phyloP scores from a whole-genome alignment of 2,113 vertebrate genomes.

The Amphiprion percula region DNA sequence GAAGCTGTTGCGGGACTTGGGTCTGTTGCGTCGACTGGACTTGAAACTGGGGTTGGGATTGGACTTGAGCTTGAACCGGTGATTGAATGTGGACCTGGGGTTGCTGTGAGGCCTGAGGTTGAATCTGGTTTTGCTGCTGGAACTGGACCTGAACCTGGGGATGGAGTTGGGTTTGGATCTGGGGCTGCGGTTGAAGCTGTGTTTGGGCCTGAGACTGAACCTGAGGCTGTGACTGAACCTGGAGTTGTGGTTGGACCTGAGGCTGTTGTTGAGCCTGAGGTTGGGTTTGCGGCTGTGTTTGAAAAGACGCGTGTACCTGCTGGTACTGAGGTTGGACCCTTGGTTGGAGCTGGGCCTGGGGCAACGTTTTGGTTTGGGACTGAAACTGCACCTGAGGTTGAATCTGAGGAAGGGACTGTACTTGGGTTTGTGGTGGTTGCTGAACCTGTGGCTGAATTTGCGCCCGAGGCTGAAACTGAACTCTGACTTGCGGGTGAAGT shows the following conservation, averaged over 20 bases:
- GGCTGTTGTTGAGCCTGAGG: slow-evolving; percentile 79
- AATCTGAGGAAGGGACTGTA: slow-evolving; percentile 67
- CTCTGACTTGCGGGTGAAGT: slow-evolving; percentile 76
- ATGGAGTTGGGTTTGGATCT: slow-evolving; percentile 70
- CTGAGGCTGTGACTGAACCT: slow-evolving; percentile 46
- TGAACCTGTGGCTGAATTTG: slow-evolving; percentile 77
- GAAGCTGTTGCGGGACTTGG: slow-evolving; percentile 81
- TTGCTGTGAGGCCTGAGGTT: slow-evolving; percentile 76
- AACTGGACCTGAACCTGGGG: slow-evolving; percentile 81
- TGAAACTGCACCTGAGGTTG: slow-evolving; percentile 73
- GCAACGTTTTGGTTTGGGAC: slow-evolving; percentile 39
- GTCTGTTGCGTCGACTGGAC: slow-evolving; percentile 80
- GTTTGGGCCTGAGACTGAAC: slow-evolving; percentile 58
- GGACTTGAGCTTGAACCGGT: slow-evolving; percentile 74
- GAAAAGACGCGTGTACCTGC: slow-evolving; percentile 67
- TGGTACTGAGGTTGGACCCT: slow-evolving; percentile 69
- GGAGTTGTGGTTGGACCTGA: slow-evolving; percentile 71
- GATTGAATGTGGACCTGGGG: slow-evolving; percentile 67
- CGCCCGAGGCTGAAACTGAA: slow-evolving; percentile 80
- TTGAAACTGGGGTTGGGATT: slow-evolving; percentile 75
- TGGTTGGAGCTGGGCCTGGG: slow-evolving; percentile 64
- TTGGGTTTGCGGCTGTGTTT: slow-evolving; percentile 58
- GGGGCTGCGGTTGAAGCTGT: slow-evolving; percentile 65
- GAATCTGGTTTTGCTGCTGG: slow-evolving; percentile 72
- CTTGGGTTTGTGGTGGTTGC: slow-evolving; percentile 43